Evolutionary conservation across 1,140 invertebrate genomes (phyloP).

Genomic region (Neomicropteryx cornuta): DNA sequence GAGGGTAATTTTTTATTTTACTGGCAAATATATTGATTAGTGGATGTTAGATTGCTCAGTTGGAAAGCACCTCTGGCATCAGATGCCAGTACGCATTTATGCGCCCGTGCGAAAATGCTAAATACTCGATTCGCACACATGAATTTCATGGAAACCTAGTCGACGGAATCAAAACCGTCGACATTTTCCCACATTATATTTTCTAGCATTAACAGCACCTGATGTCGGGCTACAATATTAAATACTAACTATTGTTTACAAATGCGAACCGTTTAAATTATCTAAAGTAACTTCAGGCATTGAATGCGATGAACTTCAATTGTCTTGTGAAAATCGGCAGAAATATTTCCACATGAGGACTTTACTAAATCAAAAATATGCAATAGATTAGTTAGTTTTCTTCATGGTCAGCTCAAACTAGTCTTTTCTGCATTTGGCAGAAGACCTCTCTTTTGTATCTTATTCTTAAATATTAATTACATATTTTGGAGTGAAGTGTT

Average conservation of each 20-base stretch:
- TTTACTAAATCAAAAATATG: too few species aligned
- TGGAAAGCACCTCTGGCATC: not conserved
- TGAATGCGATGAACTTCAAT: slow-evolving; percentile 1
- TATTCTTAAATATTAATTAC: too few species aligned
- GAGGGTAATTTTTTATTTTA: slow-evolving; percentile 36
- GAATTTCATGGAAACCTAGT: not conserved
- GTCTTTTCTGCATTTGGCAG: too few species aligned
- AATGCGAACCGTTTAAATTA: not conserved
- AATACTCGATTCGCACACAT: not conserved
- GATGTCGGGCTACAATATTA: not conserved
- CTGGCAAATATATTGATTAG: not conserved
- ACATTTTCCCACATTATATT: too few species aligned
- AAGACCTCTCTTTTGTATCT: too few species aligned
- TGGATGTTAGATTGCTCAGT: too few species aligned
- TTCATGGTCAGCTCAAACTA: too few species aligned
- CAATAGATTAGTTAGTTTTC: too few species aligned
- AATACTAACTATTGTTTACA: not conserved
- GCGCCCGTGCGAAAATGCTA: slow-evolving; percentile 1
- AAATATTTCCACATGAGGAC: too few species aligned
- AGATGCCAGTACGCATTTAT: not conserved
- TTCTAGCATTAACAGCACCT: not conserved
- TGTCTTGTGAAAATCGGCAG: too few species aligned
- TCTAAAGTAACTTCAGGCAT: slow-evolving; percentile 1
- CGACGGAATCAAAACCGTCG: not conserved
- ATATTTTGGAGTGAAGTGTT: too few species aligned